A percentile compares a stretch with the other conserved stretches of the same genome.
These are phyloP conservation scores for Drosophila koepferae DNA, from an alignment of 2,888 invertebrate genomes.

Conservation along the genomic window DNA sequence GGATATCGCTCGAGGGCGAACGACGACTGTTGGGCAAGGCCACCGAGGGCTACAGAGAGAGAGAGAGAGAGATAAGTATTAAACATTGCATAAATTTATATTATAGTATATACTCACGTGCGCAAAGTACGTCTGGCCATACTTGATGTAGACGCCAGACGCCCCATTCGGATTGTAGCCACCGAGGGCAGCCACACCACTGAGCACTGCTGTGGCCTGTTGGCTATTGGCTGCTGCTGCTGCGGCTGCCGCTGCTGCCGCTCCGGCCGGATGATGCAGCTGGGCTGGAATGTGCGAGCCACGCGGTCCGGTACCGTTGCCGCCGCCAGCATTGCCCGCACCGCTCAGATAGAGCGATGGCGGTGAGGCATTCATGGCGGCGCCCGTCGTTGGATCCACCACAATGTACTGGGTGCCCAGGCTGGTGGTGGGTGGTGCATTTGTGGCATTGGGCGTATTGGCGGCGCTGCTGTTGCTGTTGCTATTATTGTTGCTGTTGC, in stretches of 20 bases:
- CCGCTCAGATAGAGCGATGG: conserved; percentile 82
- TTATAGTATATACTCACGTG: conserved; percentile 78
- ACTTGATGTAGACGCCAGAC: conserved; percentile 85
- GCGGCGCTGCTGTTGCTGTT: conserved; percentile 60
- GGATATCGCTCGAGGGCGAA: conserved; percentile 84
- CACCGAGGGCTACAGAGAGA: conserved; percentile 81
- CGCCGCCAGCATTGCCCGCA: conserved; percentile 51
- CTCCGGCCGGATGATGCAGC: conserved; percentile 70
- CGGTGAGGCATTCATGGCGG: conserved; percentile 62
- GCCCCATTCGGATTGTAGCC: conserved; percentile 85
- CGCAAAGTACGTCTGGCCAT: conserved; percentile 85
- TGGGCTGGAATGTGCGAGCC: conserved; percentile 84
- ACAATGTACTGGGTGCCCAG: conserved; percentile 70
- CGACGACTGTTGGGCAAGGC: conserved; percentile 85
- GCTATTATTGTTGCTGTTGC: conserved; percentile 49
- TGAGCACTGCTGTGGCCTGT: conserved; percentile 74
- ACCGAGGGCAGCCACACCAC: conserved; percentile 84
- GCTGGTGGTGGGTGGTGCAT: conserved; percentile 57
- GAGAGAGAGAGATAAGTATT: neutral
- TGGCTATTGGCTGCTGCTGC: conserved; percentile 78
- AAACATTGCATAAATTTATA: neutral
- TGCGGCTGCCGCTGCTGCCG: conserved; percentile 79
- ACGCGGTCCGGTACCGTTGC: conserved; percentile 52
- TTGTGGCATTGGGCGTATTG: conserved; percentile 68
- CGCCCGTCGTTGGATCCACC: conserved; percentile 69